Base-by-base conservation (phyloP, 1,140 invertebrate species). In the Microplitis mediator region DNA sequence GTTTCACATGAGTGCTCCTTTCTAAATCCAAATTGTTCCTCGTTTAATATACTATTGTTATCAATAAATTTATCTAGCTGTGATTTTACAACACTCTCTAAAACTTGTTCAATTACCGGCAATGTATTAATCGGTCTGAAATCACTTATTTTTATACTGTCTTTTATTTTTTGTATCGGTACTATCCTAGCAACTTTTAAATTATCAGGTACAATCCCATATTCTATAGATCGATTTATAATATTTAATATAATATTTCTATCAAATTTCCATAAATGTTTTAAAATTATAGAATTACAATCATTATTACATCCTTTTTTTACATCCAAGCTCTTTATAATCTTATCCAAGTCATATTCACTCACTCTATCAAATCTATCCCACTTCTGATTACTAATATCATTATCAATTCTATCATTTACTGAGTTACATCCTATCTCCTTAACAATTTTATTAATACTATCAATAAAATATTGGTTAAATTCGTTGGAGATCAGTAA, bases 101-200 rank as follows among this genome's bases (percentile, higher is more conserved):
- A 13, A 32, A 78, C 35, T 65, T 76, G 74, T 72, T 78, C 76
- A 63, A 62, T 74, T 16, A 70, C 54, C 2, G 74, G 71, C 9
- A 77, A 34, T 62, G 31, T 62, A 67, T 75, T 77, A 8, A 77
- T 77, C 0, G 74, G 76, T 72, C 76, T 63, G 34, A 36, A 69
- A 31, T 78, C 72, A 34, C 54, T 63, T 5, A 68, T 56, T 66
- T 69, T 75, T 45, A 31, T 76, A 4, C 70, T 60, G 16, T 73
- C 76, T 36, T 50, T n/a, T 31, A 76, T 32, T 71, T 77, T 77
- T 73, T 54, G 66, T 5, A 77, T 77, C 1, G 75, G 73, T 14
- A 69, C 69, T 14, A 77, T 71, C 4, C 39, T 70, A 2, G 71
- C 70, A n/a, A 45, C 71, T 74, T 77, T 76, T 68, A 67, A 77